phyloP scores from a whole-genome alignment of 2,888 invertebrate species.

The Unio delphinus region DNA sequence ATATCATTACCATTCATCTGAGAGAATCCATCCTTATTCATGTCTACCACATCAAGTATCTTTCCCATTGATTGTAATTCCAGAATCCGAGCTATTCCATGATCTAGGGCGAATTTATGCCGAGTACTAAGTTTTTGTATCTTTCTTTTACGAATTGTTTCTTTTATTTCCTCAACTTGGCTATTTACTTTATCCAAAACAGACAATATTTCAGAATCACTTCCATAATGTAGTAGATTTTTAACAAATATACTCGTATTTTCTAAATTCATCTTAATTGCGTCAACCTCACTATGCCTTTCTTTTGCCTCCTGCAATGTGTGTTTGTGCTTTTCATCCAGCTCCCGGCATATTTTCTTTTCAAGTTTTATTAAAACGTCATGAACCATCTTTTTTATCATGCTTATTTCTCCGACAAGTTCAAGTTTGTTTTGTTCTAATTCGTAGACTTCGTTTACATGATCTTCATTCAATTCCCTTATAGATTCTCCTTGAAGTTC shows the following conservation, averaged over 20 bases:
- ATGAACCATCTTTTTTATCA: constrained; percentile 37
- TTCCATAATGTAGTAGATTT: constrained; percentile 43
- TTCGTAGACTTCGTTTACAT: constrained; percentile 38
- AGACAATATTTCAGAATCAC: constrained; percentile 47
- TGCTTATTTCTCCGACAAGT: constrained; percentile 40
- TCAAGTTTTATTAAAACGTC: constrained; percentile 37
- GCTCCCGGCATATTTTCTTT: constrained; percentile 30
- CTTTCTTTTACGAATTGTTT: constrained; percentile 39
- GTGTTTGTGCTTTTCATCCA: constrained; percentile 39
- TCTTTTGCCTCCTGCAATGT: constrained; percentile 35
- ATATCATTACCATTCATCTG: constrained; percentile 35
- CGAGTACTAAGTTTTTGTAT: constrained; percentile 40
- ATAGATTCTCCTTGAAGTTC: constrained; percentile 34
- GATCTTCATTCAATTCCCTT: constrained; percentile 42
- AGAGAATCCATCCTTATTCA: constrained; percentile 42
- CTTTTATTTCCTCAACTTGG: constrained; percentile 46
- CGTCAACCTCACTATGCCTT: constrained; percentile 40
- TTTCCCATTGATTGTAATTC: constrained; percentile 41
- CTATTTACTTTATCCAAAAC: constrained; percentile 45
- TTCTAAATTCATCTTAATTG: constrained; percentile 42
- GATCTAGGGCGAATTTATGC: constrained; percentile 41
- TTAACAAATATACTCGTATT: constrained; percentile 41
- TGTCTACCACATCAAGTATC: constrained; percentile 44
- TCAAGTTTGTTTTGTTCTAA: constrained; percentile 35
- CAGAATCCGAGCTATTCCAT: constrained; percentile 29